phyloP scores from a whole-genome alignment of 2,113 vertebrate species.

The Rhinolophus sinicus region DNA sequence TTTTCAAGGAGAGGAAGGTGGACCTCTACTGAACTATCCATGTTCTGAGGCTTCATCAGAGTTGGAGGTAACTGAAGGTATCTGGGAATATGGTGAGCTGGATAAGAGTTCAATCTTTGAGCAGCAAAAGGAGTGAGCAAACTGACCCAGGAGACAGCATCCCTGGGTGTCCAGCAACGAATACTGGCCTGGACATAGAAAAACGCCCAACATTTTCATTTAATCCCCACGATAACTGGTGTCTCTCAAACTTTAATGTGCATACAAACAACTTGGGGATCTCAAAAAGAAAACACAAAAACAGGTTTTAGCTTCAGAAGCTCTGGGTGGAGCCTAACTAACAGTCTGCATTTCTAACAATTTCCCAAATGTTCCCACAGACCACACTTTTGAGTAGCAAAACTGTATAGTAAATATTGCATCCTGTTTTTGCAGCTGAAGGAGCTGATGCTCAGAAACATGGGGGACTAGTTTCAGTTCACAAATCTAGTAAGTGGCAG shows the following conservation, averaged over 20 bases:
- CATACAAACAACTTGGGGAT: neutral
- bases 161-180: neutral
- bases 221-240: neutral
- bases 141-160: neutral
- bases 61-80: neutral
- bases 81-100: neutral
- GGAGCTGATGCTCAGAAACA: neutral
- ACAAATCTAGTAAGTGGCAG: constrained; percentile 31
- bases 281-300: neutral
- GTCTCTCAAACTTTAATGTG: neutral
- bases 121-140: neutral
- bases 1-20: neutral
- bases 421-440: neutral
- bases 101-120: neutral
- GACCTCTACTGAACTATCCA: neutral
- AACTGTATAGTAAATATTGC: neutral
- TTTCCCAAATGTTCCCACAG: neutral
- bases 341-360: neutral
- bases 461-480: neutral
- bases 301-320: constrained; percentile 16
- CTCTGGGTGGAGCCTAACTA: neutral
- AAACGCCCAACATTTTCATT: neutral
- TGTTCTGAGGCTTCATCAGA: neutral
- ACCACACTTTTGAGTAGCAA: neutral
- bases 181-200: neutral